phyloP scores from a whole-genome alignment of 2,113 vertebrate species.

The Gallinago media region DNA sequence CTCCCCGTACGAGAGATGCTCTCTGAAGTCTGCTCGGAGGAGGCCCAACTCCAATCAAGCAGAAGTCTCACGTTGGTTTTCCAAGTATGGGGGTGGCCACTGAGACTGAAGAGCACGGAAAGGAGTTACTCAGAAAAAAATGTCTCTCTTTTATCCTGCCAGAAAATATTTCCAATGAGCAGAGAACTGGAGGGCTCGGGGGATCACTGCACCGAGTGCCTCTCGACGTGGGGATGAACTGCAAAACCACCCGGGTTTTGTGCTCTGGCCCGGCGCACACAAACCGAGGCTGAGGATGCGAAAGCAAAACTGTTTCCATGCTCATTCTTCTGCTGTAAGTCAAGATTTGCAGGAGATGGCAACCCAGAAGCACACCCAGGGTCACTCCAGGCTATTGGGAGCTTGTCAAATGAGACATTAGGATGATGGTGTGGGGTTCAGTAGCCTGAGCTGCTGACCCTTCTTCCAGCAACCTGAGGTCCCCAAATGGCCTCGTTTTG shows the following conservation, averaged over 20 bases:
- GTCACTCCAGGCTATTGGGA: rapidly evolving
- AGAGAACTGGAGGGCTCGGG: not conserved
- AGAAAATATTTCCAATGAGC: not conserved
- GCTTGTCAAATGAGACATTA: rapidly evolving
- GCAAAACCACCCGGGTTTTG: not conserved
- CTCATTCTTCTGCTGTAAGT: not conserved
- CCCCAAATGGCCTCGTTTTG: rapidly evolving
- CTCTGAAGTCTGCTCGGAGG: too few relatives aligned
- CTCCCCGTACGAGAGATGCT: too few relatives aligned
- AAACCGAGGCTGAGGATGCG: not conserved
- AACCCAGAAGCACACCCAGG: not conserved
- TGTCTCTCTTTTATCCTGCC: not conserved
- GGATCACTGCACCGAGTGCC: not conserved
- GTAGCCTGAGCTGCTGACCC: not conserved
- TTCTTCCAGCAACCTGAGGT: not conserved
- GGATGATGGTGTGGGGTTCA: not conserved
- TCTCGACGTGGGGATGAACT: not conserved
- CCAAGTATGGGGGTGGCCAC: not conserved
- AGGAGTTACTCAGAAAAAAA: not conserved
- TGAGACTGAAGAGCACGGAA: not conserved
- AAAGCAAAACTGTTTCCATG: not conserved
- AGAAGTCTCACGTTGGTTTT: not conserved
- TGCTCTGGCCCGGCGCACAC: not conserved
- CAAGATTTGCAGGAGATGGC: not conserved
- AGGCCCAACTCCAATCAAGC: not conserved